Evolutionary conservation across 2,888 invertebrate species (phyloP).

Genomic region (Cyclophora punctaria): DNA sequence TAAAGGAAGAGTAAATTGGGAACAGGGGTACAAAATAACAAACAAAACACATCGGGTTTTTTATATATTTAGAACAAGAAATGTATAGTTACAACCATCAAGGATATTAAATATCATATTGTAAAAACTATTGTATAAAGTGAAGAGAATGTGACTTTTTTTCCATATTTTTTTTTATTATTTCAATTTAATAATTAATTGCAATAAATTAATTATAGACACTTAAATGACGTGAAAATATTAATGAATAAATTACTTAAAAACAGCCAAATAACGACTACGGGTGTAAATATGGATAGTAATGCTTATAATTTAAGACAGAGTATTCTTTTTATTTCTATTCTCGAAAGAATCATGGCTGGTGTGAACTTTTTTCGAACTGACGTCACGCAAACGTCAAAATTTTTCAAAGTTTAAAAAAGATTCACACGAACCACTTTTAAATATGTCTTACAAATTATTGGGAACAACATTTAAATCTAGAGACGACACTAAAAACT

Average conservation of each 20-base stretch:
- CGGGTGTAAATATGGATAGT: constrained; percentile 71
- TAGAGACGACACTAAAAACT: constrained; percentile 54
- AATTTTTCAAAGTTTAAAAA: constrained; percentile 28
- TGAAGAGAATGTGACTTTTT: constrained; percentile 73
- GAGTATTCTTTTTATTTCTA: constrained; percentile 64
- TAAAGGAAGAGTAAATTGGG: not conserved
- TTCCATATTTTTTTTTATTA: constrained; percentile 54
- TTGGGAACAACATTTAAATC: constrained; percentile 70
- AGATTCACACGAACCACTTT: constrained; percentile 39
- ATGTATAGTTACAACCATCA: constrained; percentile 77
- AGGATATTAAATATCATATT: constrained; percentile 77
- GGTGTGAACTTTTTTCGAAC: constrained; percentile 45
- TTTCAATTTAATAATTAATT: constrained; percentile 64
- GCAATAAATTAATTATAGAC: constrained; percentile 73
- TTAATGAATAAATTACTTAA: constrained; percentile 68
- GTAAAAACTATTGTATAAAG: constrained; percentile 76
- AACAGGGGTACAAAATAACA: constrained; percentile 26
- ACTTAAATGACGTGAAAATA: constrained; percentile 74
- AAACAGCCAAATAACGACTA: constrained; percentile 72
- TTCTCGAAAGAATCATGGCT: constrained; percentile 44
- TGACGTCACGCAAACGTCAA: constrained; percentile 13
- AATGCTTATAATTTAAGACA: constrained; percentile 71
- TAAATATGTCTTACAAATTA: constrained; percentile 60
- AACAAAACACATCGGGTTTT: constrained; percentile 47
- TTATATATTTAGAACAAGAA: constrained; percentile 77